Conservation (phyloP, 2,113 vertebrate genomes). For the Glaucomys volans region DNA sequence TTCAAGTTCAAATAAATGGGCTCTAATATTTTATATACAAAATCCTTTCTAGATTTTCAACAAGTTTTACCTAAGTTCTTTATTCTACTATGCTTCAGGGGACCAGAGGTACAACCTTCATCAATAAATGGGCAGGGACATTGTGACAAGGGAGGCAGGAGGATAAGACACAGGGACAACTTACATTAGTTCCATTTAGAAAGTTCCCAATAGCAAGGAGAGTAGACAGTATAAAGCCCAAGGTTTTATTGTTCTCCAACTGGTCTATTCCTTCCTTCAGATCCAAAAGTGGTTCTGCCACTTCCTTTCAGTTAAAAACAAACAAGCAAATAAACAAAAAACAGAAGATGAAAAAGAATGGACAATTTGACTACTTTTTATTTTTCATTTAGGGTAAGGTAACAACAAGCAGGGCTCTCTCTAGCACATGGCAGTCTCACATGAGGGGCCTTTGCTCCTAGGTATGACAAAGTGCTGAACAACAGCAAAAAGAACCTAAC, state of each 20-base stretch:
- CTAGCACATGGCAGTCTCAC: not conserved
- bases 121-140: not conserved
- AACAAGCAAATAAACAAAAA: no score
- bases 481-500: not conserved
- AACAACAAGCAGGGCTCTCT: not conserved
- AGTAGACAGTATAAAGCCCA: conserved; percentile 96
- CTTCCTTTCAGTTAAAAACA: conserved; percentile 90
- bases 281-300: conserved; percentile 97
- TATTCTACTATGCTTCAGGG: not conserved
- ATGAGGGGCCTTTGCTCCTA: not conserved
- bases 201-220: conserved; percentile 98
- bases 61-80: not conserved
- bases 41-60: not conserved
- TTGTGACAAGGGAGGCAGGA: not conserved
- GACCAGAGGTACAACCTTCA: not conserved
- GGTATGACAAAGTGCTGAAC: not conserved
- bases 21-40: not conserved
- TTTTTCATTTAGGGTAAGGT: not conserved
- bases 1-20: not conserved
- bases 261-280: conserved; percentile 99
- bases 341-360: not conserved
- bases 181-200: conserved; percentile 97
- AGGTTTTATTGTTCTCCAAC: conserved; percentile 97
- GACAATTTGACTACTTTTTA: not conserved
- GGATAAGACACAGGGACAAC: conserved; percentile 73